A percentile compares a stretch with the other conserved stretches of the same genome.
Evolutionary conservation across 2,888 invertebrate genomes (phyloP).

Genomic region (Drosophila paracracens): DNA sequence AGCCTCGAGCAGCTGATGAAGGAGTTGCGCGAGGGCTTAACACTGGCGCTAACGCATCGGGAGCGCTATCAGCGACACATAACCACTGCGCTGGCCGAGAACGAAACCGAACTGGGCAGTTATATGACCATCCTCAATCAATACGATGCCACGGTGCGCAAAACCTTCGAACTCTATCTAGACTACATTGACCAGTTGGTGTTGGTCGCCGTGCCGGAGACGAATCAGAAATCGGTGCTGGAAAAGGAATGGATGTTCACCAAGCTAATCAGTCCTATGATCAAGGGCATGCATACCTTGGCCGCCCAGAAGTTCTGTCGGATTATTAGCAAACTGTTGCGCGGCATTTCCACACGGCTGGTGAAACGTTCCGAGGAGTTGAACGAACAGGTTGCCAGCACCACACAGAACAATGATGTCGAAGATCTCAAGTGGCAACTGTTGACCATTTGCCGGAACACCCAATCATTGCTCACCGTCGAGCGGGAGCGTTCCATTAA

Average conservation of each 20-base stretch:
- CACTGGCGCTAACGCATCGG: slow-evolving; percentile 92
- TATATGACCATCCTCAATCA: slow-evolving; percentile 88
- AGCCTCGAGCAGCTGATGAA: slow-evolving; percentile 95
- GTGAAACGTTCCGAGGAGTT: slow-evolving; percentile 85
- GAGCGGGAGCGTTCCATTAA: slow-evolving; percentile 92
- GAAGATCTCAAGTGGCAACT: slow-evolving; percentile 84
- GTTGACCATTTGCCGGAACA: slow-evolving; percentile 89
- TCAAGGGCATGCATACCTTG: slow-evolving; percentile 90
- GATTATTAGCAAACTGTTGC: slow-evolving; percentile 86
- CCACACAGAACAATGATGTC: slow-evolving; percentile 77
- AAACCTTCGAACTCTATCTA: slow-evolving; percentile 93
- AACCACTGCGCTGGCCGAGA: slow-evolving; percentile 86
- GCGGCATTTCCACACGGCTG: slow-evolving; percentile 85
- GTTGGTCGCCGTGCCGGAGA: slow-evolving; percentile 85
- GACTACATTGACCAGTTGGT: slow-evolving; percentile 95
- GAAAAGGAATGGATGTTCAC: slow-evolving; percentile 96
- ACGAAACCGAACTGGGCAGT: slow-evolving; percentile 85
- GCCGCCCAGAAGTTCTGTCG: slow-evolving; percentile 92
- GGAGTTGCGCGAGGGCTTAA: slow-evolving; percentile 95
- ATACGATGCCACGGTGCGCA: slow-evolving; percentile 92
- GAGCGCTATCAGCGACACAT: slow-evolving; percentile 90
- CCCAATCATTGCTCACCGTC: slow-evolving; percentile 92
- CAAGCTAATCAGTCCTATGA: slow-evolving; percentile 91
- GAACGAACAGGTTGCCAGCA: slow-evolving; percentile 81
- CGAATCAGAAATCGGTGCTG: slow-evolving; percentile 89